These are phyloP conservation scores for Drosophila austrosaltans DNA, from an alignment of 2,888 invertebrate genomes.

Conservation along the genomic window DNA sequence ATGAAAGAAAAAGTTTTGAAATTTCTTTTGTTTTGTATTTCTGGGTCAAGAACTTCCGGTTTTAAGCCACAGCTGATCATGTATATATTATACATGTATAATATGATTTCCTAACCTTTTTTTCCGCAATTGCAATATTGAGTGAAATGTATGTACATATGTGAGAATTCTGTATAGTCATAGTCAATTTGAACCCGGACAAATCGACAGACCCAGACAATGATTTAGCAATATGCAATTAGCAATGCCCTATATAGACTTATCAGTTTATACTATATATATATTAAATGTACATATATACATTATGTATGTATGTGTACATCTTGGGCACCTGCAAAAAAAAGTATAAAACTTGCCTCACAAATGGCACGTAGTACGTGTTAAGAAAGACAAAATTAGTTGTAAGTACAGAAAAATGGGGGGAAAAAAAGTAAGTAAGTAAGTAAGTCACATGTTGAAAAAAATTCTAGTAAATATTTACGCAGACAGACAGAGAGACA, in stretches of 20 bases:
- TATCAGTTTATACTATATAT: slow-evolving; percentile 8
- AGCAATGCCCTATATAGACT: slow-evolving; percentile 6
- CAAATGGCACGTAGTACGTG: slow-evolving; percentile 7
- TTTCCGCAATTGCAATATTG: neutral
- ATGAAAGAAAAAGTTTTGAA: too few relatives aligned
- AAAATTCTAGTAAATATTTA: slow-evolving; percentile 7
- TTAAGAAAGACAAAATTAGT: neutral
- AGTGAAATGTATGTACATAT: neutral
- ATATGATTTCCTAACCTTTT: too few relatives aligned
- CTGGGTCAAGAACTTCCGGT: too few relatives aligned
- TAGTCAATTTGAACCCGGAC: slow-evolving; percentile 9
- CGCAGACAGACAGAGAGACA: neutral
- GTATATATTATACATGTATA: too few relatives aligned
- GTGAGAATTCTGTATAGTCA: slow-evolving; percentile 2
- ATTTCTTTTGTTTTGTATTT: too few relatives aligned
- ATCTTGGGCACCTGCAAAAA: neutral
- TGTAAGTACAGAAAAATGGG: neutral
- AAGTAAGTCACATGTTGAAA: slow-evolving; percentile 2
- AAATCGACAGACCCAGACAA: slow-evolving; percentile 4
- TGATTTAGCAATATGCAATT: slow-evolving; percentile 13
- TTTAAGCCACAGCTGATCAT: too few relatives aligned
- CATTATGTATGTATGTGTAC: slow-evolving; percentile 8
- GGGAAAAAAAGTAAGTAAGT: neutral
- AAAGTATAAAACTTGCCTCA: neutral
- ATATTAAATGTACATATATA: neutral